A percentile compares a stretch with the other conserved stretches of the same genome.
Evolutionary conservation across 2,888 invertebrate species (phyloP).

Genomic region (Dicroscelio sp.): DNA sequence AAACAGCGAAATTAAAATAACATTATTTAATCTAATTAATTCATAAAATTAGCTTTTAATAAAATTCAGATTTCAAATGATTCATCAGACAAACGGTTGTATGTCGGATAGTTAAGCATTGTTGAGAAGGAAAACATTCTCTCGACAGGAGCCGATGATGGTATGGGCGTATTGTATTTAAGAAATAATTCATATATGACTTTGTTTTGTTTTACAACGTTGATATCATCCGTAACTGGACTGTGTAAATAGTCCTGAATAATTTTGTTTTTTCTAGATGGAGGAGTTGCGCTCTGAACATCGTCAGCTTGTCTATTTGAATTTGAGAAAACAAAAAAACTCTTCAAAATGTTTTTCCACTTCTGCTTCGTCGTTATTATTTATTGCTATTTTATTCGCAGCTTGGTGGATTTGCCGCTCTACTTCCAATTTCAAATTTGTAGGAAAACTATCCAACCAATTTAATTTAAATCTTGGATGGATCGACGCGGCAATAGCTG

Average conservation of each 20-base stretch:
- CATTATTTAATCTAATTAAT: neutral
- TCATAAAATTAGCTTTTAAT: neutral
- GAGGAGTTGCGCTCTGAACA: neutral
- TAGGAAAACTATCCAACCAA: neutral
- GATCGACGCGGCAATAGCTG: neutral
- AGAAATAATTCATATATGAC: neutral
- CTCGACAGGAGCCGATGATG: neutral
- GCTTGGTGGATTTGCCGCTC: neutral
- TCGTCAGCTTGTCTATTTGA: neutral
- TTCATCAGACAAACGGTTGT: neutral
- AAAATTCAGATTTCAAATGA: neutral
- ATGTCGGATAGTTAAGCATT: neutral
- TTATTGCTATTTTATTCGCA: neutral
- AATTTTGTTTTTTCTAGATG: neutral
- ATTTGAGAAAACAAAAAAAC: neutral
- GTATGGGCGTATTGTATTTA: neutral
- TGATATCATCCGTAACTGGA: neutral
- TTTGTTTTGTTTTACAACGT: neutral
- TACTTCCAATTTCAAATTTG: neutral
- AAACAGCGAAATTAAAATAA: neutral
- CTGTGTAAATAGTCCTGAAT: neutral
- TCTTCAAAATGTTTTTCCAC: neutral
- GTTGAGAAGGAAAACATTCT: neutral
- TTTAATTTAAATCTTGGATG: neutral
- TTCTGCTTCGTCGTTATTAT: neutral